Base-by-base conservation (phyloP, 2,113 vertebrate genomes). In the Calyptomena viridis region DNA sequence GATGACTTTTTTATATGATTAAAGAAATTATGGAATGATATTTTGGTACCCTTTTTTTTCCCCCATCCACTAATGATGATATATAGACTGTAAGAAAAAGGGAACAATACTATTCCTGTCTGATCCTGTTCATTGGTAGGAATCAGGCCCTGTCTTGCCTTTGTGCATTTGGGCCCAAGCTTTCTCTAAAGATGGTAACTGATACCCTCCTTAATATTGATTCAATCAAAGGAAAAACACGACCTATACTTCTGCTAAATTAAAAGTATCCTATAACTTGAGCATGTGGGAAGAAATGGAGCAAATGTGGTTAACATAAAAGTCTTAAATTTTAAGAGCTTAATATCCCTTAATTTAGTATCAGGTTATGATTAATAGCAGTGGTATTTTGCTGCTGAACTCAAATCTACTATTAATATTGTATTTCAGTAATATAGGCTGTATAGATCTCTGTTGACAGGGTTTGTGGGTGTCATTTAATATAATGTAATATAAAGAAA, bases 1-100 rank as follows among this genome's bases (percentile, higher is more conserved):
- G 95, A 97, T 96, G 73, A 74, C 91, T 95, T 84, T 80, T 80
- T 92, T 95, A 73, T 68, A 89, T 91, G 87, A 93, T 95, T 94
- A 95, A 96, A 95, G 77, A 94, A 95, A 78, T 84, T 16, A 40
- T 91, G 33, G 60, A 68, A 73, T 93, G 94, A 75, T 96, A 96
- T 95, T 96, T 94, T 95, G 77, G 91, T 96, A 90, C 80, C 35
- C 16, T 72, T 78, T 82, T 44, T 84, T 50, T 50, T 3, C 0
- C 0, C 3, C 14, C 11, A 33, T 59, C 44, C 27, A 15, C 46
- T 89, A 93, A 93, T 90, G 89, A 92, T 93, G 91, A 92, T 94
- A 60, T 72, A 84, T 89, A 74, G 86, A 56, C 84, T 86, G 64
- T 12, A 77, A 72, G 47, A 84, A 84, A 53, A n/a, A 74, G 90